These are phyloP conservation scores for Calcarius lapponicus DNA, from an alignment of 2,797 vertebrate genomes.

Conservation along the genomic window DNA sequence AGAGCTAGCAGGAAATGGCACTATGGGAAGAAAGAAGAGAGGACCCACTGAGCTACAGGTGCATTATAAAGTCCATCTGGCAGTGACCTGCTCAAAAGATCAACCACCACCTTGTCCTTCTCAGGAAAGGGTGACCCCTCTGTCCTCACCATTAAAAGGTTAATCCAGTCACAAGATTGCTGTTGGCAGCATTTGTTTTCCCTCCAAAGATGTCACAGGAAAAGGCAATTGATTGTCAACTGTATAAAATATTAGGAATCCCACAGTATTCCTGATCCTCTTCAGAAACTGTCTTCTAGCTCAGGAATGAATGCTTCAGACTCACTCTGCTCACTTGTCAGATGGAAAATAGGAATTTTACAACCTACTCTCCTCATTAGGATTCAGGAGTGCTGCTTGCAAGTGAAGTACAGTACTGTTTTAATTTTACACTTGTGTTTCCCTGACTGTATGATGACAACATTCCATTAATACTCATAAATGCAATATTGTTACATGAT, in stretches of 20 bases:
- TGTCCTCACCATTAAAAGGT: background rate
- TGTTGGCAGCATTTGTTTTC: background rate
- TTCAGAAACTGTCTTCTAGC: background rate
- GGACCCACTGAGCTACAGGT: background rate
- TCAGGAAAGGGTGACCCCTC: background rate
- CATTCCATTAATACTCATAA: background rate
- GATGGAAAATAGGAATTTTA: background rate
- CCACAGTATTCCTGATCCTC: background rate
- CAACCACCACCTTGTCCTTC: background rate
- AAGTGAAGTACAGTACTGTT: background rate
- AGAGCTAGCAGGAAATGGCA: background rate
- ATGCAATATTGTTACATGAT: background rate
- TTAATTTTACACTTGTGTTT: background rate
- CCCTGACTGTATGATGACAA: background rate
- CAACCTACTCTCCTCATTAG: background rate
- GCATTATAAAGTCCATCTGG: background rate
- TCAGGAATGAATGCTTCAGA: background rate
- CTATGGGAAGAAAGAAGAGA: background rate
- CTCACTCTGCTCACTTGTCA: background rate
- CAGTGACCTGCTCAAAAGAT: background rate
- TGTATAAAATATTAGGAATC: background rate
- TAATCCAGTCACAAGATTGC: background rate
- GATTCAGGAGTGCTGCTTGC: background rate
- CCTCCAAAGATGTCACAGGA: background rate
- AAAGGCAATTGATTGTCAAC: background rate